phyloP scores from a whole-genome alignment of 2,888 invertebrate genomes.

The Oeneis ivallda region DNA sequence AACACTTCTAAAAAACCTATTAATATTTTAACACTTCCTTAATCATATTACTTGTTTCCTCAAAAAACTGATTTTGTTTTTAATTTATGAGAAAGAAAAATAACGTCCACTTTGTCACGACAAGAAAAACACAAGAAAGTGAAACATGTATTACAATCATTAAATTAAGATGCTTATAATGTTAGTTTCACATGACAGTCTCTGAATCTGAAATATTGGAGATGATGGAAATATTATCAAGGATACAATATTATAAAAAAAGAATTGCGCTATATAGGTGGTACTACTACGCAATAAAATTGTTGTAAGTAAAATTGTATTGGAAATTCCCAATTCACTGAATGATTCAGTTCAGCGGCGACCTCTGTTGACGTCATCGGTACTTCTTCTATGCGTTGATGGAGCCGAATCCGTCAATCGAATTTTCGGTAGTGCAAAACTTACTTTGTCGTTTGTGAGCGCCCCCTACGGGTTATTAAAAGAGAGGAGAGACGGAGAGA shows the following conservation, averaged over 20 bases:
- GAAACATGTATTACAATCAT: background rate
- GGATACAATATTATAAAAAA: background rate
- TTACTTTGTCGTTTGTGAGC: too few species aligned
- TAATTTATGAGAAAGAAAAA: background rate
- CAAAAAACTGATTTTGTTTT: background rate
- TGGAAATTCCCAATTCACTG: too few species aligned
- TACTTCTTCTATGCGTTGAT: too few species aligned
- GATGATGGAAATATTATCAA: background rate
- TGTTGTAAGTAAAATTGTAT: too few species aligned
- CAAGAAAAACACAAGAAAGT: background rate
- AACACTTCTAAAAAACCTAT: background rate
- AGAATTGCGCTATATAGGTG: too few species aligned
- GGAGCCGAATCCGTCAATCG: too few species aligned
- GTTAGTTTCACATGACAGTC: background rate
- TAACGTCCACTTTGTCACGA: background rate
- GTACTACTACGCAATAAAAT: too few species aligned
- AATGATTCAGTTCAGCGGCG: too few species aligned
- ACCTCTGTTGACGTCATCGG: too few species aligned
- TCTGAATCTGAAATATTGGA: background rate
- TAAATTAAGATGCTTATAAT: background rate
- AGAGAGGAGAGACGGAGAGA: too few species aligned
- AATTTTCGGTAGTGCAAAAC: too few species aligned
- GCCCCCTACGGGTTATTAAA: too few species aligned
- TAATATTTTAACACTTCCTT: background rate
- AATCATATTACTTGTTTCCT: background rate